A percentile compares a stretch with the other conserved stretches of the same genome.
Evolutionary conservation across 1,140 invertebrate genomes (phyloP).

Genomic region (Achroia grisella): DNA sequence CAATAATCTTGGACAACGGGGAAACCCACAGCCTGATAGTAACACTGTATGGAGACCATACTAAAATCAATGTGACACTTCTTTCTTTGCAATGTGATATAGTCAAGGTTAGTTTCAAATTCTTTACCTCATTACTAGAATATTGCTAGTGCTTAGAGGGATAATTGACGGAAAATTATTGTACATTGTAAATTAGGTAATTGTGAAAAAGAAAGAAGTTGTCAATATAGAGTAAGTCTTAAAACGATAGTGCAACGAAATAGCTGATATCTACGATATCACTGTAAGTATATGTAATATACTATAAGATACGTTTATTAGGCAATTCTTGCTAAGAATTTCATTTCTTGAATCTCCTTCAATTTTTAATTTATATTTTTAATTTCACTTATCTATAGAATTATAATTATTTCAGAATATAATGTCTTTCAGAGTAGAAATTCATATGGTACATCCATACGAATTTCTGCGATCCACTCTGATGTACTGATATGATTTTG

Average conservation of each 20-base stretch:
- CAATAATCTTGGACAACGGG: slow-evolving; percentile 76
- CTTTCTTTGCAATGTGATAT: slow-evolving; percentile 15
- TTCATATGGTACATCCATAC: too few species aligned
- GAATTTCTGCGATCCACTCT: too few species aligned
- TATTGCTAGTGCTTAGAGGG: slow-evolving; percentile 1
- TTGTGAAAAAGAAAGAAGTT: slow-evolving; percentile 13
- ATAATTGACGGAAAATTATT: slow-evolving; percentile 11
- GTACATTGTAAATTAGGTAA: slow-evolving; percentile 10
- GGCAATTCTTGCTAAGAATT: neutral
- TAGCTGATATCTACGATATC: slow-evolving; percentile 25
- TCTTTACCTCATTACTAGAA: neutral
- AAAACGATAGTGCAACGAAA: slow-evolving; percentile 50
- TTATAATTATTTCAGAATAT: too few species aligned
- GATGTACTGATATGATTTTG: too few species aligned
- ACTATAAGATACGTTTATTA: slow-evolving; percentile 1
- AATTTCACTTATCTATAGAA: too few species aligned
- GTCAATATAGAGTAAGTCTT: slow-evolving; percentile 11
- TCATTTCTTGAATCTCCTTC: too few species aligned
- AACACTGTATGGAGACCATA: slow-evolving; percentile 80
- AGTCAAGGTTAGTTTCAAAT: neutral
- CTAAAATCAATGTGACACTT: slow-evolving; percentile 35
- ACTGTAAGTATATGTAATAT: slow-evolving; percentile 20
- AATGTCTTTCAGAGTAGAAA: too few species aligned
- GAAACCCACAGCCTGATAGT: slow-evolving; percentile 78
- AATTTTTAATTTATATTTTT: too few species aligned